Evolutionary conservation across 2,113 vertebrate genomes (phyloP).

Genomic region (Geococcyx californianus): DNA sequence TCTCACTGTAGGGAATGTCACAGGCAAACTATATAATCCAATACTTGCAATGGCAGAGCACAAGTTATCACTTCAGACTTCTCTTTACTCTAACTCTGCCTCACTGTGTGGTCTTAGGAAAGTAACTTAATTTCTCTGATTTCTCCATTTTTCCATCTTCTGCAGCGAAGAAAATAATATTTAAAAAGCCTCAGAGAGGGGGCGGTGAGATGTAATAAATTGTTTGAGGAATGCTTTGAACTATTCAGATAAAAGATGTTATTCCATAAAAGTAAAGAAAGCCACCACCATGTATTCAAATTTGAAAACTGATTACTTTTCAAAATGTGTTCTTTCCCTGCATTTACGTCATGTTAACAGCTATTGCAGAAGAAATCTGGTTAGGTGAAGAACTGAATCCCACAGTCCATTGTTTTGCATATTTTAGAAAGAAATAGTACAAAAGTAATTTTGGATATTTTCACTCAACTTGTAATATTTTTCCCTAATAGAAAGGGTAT

Average conservation of each 20-base stretch:
- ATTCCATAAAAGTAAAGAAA: constrained; percentile 34
- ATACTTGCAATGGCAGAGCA: neutral
- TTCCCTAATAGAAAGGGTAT: neutral
- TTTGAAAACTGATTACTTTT: constrained; percentile 44
- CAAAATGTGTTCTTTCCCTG: neutral
- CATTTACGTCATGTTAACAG: neutral
- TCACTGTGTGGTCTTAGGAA: constrained; percentile 49
- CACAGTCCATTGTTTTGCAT: neutral
- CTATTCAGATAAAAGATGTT: constrained; percentile 42
- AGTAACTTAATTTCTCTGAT: constrained; percentile 33
- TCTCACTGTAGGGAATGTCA: constrained; percentile 10
- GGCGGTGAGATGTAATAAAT: constrained; percentile 22
- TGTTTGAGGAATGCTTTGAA: constrained; percentile 62
- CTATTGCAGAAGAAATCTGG: neutral
- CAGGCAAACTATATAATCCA: constrained; percentile 18
- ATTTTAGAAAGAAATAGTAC: neutral
- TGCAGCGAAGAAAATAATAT: constrained; percentile 21
- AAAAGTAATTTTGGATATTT: neutral
- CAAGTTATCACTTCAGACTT: neutral
- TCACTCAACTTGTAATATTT: neutral
- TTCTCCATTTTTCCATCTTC: constrained; percentile 46
- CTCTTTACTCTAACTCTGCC: neutral
- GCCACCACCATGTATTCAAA: neutral
- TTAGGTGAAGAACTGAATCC: neutral
- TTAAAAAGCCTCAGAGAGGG: constrained; percentile 13